Evolutionary conservation across 1,140 invertebrate species (phyloP), one percentile per base, ranked within the genome.

Genomic region (Leptopilina clavipes): DNA sequence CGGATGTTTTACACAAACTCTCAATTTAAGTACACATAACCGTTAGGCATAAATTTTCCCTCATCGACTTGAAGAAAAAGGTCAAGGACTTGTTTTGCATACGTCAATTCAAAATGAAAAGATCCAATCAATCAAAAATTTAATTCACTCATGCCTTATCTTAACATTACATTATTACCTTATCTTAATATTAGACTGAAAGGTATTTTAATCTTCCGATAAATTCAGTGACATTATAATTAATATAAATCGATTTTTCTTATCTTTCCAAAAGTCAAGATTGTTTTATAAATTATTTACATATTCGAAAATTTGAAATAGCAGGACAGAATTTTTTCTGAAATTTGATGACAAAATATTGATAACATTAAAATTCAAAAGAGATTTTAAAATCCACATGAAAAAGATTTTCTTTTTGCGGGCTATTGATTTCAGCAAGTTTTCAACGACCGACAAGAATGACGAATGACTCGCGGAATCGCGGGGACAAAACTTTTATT

Each of bases 401-500:
- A 31, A 65, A 65, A 65, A 3, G n/a, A 14, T n/a, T 31, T 31
- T 31, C 19, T 70, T 80, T 83, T 76, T 73, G 74, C 72, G 56
- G 71, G 22, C 74, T 83, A 83, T 83, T 82, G 82, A 83, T 83
- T 83, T 74, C 76, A 45, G 37, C 1, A 40, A 40, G 70, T 70
- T 72, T 74, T 74, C 43, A 65, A 25, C 71, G 19, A 74, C 54
- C 44, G 9, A 1, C 2, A 1, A n/a, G 40, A 81, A 81, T 85
- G 83, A 85, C 80, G 83, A 74, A 85, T 84, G 83, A 80, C 72
- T 76, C 72, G 56, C 70, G 77, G 71, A 72, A 18, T 43, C 73
- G 70, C 40, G 3, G 56, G 40, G 77, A 73, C 48, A 85, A 82
- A 81, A 84, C 79, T 82, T 74, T 78, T 84, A 81, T 83, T 83